phyloP scores from a whole-genome alignment of 2,888 invertebrate genomes.

The Rhorus exstirpatorius region DNA sequence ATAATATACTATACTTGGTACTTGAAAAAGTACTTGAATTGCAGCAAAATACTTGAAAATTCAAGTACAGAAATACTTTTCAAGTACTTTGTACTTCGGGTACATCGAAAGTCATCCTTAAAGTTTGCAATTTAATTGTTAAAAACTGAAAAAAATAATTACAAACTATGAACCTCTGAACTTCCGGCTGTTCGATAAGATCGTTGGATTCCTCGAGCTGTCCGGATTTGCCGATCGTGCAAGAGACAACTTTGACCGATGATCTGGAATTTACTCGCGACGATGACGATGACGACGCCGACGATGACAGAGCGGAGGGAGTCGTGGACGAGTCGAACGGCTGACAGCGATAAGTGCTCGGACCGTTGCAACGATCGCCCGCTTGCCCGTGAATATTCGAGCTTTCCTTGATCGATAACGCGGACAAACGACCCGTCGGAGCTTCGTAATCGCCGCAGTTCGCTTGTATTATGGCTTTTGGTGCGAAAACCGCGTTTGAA shows the following conservation, averaged over 20 bases:
- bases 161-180: slow-evolving; percentile 76
- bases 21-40: too few species aligned
- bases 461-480: slow-evolving; percentile 69
- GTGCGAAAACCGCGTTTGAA: slow-evolving; percentile 65
- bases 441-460: slow-evolving; percentile 79
- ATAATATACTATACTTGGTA: too few species aligned
- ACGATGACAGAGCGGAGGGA: slow-evolving; percentile 63
- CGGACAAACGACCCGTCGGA: slow-evolving; percentile 67
- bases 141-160: too few species aligned
- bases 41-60: too few species aligned
- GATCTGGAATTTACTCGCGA: slow-evolving; percentile 69
- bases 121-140: too few species aligned
- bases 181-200: slow-evolving; percentile 63
- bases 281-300: slow-evolving; percentile 59
- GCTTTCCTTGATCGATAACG: slow-evolving; percentile 74
- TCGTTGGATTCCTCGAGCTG: slow-evolving; percentile 67
- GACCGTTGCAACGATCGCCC: slow-evolving; percentile 64
- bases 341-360: slow-evolving; percentile 77
- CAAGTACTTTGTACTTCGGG: too few species aligned
- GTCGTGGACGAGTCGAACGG: slow-evolving; percentile 70
- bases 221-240: slow-evolving; percentile 62
- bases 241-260: slow-evolving; percentile 57
- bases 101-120: too few species aligned
- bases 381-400: slow-evolving; percentile 51
- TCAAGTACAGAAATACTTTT: too few species aligned